Conservation (phyloP, 2,113 vertebrate genomes). For the Sebastes schlegelii region DNA sequence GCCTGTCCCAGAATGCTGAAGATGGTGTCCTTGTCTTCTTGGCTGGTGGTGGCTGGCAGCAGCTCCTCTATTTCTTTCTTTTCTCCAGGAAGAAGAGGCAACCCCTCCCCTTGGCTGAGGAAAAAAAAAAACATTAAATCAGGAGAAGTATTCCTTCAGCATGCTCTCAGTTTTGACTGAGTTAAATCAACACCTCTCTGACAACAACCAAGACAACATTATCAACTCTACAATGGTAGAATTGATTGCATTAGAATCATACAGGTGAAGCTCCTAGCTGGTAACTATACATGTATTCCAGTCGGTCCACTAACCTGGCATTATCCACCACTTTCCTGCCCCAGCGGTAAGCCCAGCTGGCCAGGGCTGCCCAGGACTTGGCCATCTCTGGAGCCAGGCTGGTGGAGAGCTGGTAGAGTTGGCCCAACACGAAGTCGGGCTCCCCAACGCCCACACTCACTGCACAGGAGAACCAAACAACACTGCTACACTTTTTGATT, state of each 20-base stretch:
- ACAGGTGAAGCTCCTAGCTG: background rate
- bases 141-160: background rate
- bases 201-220: background rate
- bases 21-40: constrained; percentile 94
- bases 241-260: background rate
- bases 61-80: constrained; percentile 95
- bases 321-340: constrained; percentile 98
- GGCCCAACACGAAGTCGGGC: constrained; percentile 95
- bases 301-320: constrained; percentile 87
- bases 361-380: constrained; percentile 97
- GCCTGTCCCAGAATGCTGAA: constrained; percentile 97
- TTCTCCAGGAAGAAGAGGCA: constrained; percentile 93
- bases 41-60: constrained; percentile 88
- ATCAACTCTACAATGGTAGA: background rate
- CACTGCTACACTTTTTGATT: background rate
- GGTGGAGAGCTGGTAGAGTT: constrained; percentile 95
- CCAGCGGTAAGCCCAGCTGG: constrained; percentile 99
- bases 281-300: background rate
- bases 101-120: constrained; percentile 94
- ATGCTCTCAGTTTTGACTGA: background rate
- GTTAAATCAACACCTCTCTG: background rate
- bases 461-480: constrained; percentile 55
- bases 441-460: constrained; percentile 98
- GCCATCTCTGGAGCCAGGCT: constrained; percentile 95
- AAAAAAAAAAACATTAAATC: background rate